Evolutionary conservation across 2,888 invertebrate species (phyloP), one percentile per base, ranked within the genome.

Genomic region (Hydriomena furcata): DNA sequence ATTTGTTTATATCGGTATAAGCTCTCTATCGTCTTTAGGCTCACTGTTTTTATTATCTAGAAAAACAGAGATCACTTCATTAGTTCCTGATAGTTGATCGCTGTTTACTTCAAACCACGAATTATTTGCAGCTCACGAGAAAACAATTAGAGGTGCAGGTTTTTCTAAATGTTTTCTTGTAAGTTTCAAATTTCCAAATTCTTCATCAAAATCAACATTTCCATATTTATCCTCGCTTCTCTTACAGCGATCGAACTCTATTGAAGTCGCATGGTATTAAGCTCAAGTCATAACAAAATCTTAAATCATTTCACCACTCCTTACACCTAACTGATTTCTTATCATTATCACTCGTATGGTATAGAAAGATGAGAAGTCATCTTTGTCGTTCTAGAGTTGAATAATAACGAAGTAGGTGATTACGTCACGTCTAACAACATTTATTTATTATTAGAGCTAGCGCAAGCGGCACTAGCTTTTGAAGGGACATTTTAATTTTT

Each of bases 11-110:
- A 82, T 71, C 79, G 79, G 74, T 66, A 74, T 88, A 89, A 90
- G 89, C 90, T 90, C 89, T 89, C 80, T 89, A 88, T 79, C 72
- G 72, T 78, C 24, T 73, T 88, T 89, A 90, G 89, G 89, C 89
- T 88, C 82, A 73, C 71, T 73, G 75, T 76, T 69, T 3, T n/a
- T n/a, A 45, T 30, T 65, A 62, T 81, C 82, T 76, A 78, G 80
- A 82, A 79, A 65, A 71, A 80, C 84, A 82, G 71, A 80, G 79
- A 77, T 74, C 60, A 77, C 80, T 77, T 73, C 74, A 45, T 63
- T 55, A 11, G 12, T 34, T 43, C 13, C 10, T 42, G 10, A 40
- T 1, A 36, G 49, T 40, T 38, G 30, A 55, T 38, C 51, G 59
- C 52, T 57, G 45, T 44, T 11, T 23, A n/a, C 12, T 31, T 25